A percentile compares a stretch with the other conserved stretches of the same genome.
These are phyloP conservation scores for Leucophenga maculata DNA, from an alignment of 2,888 invertebrate species.

Conservation along the genomic window DNA sequence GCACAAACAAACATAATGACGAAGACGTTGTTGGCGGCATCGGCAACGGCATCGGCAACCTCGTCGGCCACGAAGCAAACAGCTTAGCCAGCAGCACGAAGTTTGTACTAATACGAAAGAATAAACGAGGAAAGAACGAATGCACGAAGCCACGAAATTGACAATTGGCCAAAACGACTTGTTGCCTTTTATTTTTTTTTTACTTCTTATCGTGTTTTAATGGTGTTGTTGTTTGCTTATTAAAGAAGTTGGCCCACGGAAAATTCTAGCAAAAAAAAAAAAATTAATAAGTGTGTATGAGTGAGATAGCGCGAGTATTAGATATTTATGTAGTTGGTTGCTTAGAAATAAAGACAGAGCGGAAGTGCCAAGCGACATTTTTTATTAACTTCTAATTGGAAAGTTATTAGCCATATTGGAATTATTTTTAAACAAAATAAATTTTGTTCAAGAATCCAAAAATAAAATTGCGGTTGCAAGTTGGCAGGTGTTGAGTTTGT, in stretches of 20 bases:
- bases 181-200: not conserved
- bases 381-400: not conserved
- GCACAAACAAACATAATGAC: constrained; percentile 30
- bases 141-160: not conserved
- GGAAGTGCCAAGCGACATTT: constrained; percentile 3
- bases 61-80: not conserved
- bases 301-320: not conserved
- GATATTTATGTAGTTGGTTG: too few relatives aligned
- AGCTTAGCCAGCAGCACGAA: constrained; percentile 23
- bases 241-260: not conserved
- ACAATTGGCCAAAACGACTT: constrained; percentile 1
- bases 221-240: constrained; percentile 2
- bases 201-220: not conserved
- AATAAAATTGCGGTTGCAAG: too few relatives aligned
- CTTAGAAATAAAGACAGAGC: not conserved
- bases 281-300: not conserved
- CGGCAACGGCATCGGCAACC: not conserved
- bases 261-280: not conserved
- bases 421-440: too few relatives aligned
- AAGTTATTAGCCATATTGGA: not conserved
- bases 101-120: constrained; percentile 21
- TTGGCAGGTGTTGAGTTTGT: too few relatives aligned
- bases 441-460: too few relatives aligned
- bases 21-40: not conserved
- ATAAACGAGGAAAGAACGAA: constrained; percentile 6